phyloP scores from a whole-genome alignment of 2,113 vertebrate genomes.

The Rousettus leschenaultii region DNA sequence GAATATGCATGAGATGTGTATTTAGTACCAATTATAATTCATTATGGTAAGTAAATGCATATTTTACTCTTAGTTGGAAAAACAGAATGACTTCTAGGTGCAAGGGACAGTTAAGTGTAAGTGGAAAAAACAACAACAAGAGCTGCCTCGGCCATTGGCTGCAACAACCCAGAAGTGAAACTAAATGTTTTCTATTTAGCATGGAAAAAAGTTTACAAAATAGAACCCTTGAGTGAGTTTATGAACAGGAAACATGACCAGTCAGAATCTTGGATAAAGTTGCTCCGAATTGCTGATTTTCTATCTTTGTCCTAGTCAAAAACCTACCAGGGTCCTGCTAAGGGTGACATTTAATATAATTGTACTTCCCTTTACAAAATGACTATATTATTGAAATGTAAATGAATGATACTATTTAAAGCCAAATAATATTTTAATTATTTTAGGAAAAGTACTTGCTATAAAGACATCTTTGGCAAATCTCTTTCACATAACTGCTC shows the following conservation, averaged over 20 bases:
- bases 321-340: neutral
- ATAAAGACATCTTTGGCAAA: neutral
- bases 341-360: neutral
- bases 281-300: neutral
- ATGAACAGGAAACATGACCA: neutral
- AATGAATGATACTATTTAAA: neutral
- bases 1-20: neutral
- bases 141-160: neutral
- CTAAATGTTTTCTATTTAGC: neutral
- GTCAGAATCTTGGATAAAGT: neutral
- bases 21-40: neutral
- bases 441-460: neutral
- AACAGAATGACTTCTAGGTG: neutral
- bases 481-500: neutral
- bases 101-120: neutral
- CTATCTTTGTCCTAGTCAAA: neutral
- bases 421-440: neutral
- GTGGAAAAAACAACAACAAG: neutral
- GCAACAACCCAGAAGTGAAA: neutral
- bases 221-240: neutral
- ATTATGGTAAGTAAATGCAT: neutral
- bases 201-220: neutral
- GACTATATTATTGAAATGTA: neutral
- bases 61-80: constrained; percentile 17
- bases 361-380: neutral